phyloP scores from a whole-genome alignment of 2,888 invertebrate species.

The Glyphotaelius pellucidus region DNA sequence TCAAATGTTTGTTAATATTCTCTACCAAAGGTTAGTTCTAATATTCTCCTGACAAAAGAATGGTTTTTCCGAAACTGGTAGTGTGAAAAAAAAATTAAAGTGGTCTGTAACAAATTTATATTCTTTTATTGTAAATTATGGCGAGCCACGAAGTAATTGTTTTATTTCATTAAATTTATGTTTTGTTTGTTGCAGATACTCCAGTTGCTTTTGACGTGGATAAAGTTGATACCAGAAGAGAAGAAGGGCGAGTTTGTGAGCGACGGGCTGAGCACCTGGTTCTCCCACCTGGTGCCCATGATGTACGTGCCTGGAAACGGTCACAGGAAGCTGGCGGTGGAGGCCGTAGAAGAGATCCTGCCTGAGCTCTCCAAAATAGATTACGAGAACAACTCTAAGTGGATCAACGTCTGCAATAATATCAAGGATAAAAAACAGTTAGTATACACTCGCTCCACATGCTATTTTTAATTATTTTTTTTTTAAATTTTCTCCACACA shows the following conservation, averaged over 20 bases:
- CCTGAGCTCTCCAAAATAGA: slow-evolving; percentile 71
- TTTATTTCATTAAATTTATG: too few species aligned
- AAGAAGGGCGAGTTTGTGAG: slow-evolving; percentile 70
- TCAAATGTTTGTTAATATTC: too few species aligned
- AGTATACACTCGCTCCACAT: too few species aligned
- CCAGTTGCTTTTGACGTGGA: slow-evolving; percentile 66
- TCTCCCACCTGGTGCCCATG: slow-evolving; percentile 74
- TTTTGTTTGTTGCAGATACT: slow-evolving; percentile 35
- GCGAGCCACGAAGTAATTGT: too few species aligned
- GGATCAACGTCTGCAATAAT: slow-evolving; percentile 71
- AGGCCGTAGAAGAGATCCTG: slow-evolving; percentile 73
- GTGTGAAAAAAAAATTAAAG: too few species aligned
- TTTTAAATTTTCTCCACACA: too few species aligned
- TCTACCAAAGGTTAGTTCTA: too few species aligned
- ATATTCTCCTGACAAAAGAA: too few species aligned
- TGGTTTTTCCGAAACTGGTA: too few species aligned
- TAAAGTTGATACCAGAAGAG: slow-evolving; percentile 16
- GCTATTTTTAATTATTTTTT: not conserved
- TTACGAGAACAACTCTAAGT: slow-evolving; percentile 72
- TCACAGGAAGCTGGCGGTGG: slow-evolving; percentile 70
- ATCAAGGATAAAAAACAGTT: slow-evolving; percentile 72
- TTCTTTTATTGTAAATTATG: too few species aligned
- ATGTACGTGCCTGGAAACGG: slow-evolving; percentile 70
- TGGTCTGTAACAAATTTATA: too few species aligned
- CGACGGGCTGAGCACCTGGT: slow-evolving; percentile 74